Evolutionary conservation across 2,797 vertebrate species (phyloP), one percentile per base, ranked within the genome.

Genomic region (Anabas testudineus): DNA sequence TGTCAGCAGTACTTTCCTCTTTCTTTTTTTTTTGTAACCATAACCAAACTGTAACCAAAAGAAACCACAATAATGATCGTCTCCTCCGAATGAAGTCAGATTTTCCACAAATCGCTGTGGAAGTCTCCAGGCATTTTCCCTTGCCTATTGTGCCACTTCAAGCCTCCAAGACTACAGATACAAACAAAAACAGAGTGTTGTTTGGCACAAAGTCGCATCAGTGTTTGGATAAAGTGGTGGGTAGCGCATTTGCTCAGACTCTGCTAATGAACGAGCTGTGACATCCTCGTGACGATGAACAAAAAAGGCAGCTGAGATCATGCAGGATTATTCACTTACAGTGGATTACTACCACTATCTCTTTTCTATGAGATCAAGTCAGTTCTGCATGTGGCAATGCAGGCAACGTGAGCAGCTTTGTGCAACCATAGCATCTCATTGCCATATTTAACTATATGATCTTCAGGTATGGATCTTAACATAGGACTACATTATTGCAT

Each of bases 321-420:
- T n/a, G n/a, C 13, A 45, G 30, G 7, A 21, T 16, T 16, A 2
- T 24, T n/a, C 0, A 0, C 13, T 71, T 19, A 45, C 21, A 56
- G 24, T 18, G n/a, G 36, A 26, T 49, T 41, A 62, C 10, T 12
- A 41, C 5, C 37, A 6, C 8, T 26, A n/a, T 53, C 24, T 63
- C 32, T 58, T 72, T 58, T 41, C 10, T 15, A 12, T 36, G 28
- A 32, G 60, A 73, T 24, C n/a, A n/a, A n/a, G 19, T 30, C 5
- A 60, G 65, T 21, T 55, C 19, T 57, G 19, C 0, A 53, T 28
- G n/a, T 3, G n/a, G 13, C 24, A 47, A 18, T 41, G 8, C 42
- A 24, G 51, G 49, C n/a, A n/a, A n/a, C n/a, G n/a, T n/a, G n/a
- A n/a, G n/a, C n/a, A n/a, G n/a, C n/a, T n/a, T n/a, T n/a, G n/a